Evolutionary conservation across 2,797 vertebrate genomes (phyloP), one percentile per base, ranked within the genome.

Genomic region (Acrossocheilus wenchowensis): DNA sequence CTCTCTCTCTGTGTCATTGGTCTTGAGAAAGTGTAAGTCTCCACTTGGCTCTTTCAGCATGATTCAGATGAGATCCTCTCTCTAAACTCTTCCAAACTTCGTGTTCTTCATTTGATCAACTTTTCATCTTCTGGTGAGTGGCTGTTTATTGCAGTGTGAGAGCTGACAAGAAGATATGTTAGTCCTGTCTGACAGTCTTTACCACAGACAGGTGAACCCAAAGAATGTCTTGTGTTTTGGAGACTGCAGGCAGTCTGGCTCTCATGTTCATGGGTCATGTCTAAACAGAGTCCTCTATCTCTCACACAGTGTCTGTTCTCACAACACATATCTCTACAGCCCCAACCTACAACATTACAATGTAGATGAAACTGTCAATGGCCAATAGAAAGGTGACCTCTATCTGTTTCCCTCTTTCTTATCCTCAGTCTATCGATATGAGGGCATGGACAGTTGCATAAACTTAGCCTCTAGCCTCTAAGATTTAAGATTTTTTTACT

Each of bases 41-140:
- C 17, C 6, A 74, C 41, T 48, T 48, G 3, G n/a, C n/a, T 9
- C 12, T 74, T 48, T 48, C 3, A 26, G 15, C 15, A 50, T 50
- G 45, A 10, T 26, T 48, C 14, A 30, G n/a, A 30, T 48, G 14
- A 48, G n/a, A 50, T 19, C 4, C 15, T 30, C 26, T 34, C 26
- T 75, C n/a, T 11, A 79, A 45, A 62, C 39, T 26, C 78, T 62
- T 79, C 39, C 57, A 57, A 91, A 48, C n/a, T 93, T 94, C 93
- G 90, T 93, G 94, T 94, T 94, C 93, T 94, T 87, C 91, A 93
- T 92, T 94, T 94, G 94, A 94, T 95, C 93, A 95, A 94, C 91
- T 91, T 92, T 94, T 93, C 92, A 94, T 92, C 92, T 94, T 94
- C 93, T 93, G 92, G 94, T 93, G 88, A 90, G 91, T 85, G 90